Base-by-base conservation (phyloP, 92 coral and sea anemone species). In the Umimayanthus chanpuru region DNA sequence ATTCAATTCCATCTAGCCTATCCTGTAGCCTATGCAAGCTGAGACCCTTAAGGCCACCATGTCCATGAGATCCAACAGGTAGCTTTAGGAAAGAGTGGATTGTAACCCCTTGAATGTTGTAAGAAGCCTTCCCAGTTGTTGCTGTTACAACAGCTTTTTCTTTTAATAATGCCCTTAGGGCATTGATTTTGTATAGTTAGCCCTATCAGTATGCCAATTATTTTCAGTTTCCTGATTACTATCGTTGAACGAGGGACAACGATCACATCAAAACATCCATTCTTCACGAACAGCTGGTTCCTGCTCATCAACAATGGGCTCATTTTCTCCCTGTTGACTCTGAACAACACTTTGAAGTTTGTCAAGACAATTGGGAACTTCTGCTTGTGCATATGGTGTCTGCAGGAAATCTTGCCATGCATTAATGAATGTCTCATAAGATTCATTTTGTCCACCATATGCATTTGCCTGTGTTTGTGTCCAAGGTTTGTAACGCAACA, bases 361-460 rank as follows among this genome's bases (percentile, higher is more conserved):
- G 30, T 89, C 92, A 92, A 85, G 73, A 92, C 92, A 92, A 9
- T 92, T 92, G 71, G 94, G 89, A 1, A 91, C 91, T 85, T 87
- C 36, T 15, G 78, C n/a, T 53, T 88, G 89, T 76, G 80, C 94
- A 90, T 87, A 90, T 1, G 84, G 85, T 64, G 89, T 92, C 67
- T 92, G 93, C 75, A 92, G 78, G 73, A 90, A 92, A 41, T 87
- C 85, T 20, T 90, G 89, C 94, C 93, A 92, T 29, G 50, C 15
- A 80, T 56, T 87, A 8, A 90, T 90, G 14, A 92, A 72, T 23
- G 70, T 64, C 18, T 89, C 92, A 89, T 92, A 91, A 67, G 94
- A 73, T 26, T 90, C 74, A 58, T 89, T 74, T 40, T 91, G 79
- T 53, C 77, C 85, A 73, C 43, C 91, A 91, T 93, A 92, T 23